Percentiles rank a stretch among this genome's conserved stretches.
phyloP scores from a whole-genome alignment of 2,113 vertebrate genomes.

The Hippopotamus amphibius region DNA sequence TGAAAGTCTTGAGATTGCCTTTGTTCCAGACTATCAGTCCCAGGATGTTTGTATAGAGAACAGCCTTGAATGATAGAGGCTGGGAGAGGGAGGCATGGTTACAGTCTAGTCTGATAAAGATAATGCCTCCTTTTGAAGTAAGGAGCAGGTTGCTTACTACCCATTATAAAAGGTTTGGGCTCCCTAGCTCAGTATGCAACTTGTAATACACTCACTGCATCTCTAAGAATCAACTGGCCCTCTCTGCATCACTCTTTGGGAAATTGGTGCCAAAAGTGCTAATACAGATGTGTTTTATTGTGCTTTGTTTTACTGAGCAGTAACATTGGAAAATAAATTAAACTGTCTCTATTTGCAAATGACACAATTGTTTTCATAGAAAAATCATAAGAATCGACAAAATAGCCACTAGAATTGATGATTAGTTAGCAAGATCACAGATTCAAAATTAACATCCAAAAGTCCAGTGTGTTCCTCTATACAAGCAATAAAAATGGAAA shows the following conservation, averaged over 20 bases:
- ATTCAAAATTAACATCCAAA: neutral
- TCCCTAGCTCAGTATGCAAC: neutral
- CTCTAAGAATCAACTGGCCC: neutral
- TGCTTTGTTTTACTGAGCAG: neutral
- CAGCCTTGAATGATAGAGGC: neutral
- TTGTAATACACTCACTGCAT: neutral
- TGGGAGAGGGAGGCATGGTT: neutral
- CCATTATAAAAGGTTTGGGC: neutral
- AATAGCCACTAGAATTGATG: neutral
- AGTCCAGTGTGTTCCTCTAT: neutral
- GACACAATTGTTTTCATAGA: neutral
- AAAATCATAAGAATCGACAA: neutral
- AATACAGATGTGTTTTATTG: neutral
- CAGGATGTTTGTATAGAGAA: neutral
- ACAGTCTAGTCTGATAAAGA: neutral
- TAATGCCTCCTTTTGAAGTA: neutral
- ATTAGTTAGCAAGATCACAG: neutral
- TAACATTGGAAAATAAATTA: neutral
- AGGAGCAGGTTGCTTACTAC: neutral
- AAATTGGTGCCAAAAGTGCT: neutral
- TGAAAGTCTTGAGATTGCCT: neutral
- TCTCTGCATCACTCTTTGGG: neutral
- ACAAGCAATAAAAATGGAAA: conserved; percentile 20
- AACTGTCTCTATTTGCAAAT: neutral
- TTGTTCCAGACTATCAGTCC: neutral